Conservation (phyloP, 2,888 invertebrate species). For the Atethmia centrago region DNA sequence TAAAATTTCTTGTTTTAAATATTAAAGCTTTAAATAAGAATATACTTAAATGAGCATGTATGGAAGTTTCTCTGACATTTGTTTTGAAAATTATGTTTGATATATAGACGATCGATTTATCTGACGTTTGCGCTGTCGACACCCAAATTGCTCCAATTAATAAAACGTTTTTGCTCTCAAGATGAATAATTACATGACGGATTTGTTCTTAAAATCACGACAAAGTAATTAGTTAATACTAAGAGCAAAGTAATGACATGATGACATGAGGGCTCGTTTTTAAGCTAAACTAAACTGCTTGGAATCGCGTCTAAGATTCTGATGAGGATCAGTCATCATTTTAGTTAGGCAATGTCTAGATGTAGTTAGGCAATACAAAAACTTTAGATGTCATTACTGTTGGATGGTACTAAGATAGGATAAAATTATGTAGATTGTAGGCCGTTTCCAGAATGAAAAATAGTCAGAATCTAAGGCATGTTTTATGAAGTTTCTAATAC, state of each 20-base stretch:
- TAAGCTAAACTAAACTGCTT: conserved; percentile 10
- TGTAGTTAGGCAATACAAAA: conserved; percentile 28
- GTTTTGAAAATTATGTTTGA: no score
- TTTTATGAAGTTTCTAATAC: neutral
- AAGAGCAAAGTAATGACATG: conserved; percentile 11
- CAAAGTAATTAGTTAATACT: conserved; percentile 42
- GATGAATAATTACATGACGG: conserved; percentile 25
- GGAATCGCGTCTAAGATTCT: conserved; percentile 5
- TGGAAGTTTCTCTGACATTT: no score
- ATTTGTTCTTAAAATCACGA: conserved; percentile 25
- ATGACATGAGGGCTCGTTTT: conserved; percentile 15
- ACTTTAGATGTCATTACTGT: conserved; percentile 20
- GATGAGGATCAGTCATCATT: conserved; percentile 23
- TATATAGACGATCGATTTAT: neutral
- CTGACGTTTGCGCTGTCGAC: conserved; percentile 8
- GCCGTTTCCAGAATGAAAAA: neutral
- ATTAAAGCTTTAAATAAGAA: no score
- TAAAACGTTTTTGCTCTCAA: conserved; percentile 9
- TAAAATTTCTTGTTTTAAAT: no score
- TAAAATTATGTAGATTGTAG: neutral
- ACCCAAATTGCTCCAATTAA: conserved; percentile 11
- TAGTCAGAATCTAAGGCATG: neutral
- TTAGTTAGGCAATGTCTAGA: conserved; percentile 26
- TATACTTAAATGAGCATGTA: no score
- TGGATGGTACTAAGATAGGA: neutral